Evolutionary conservation across 2,888 invertebrate genomes (phyloP).

Genomic region (Syrista parreyssii): DNA sequence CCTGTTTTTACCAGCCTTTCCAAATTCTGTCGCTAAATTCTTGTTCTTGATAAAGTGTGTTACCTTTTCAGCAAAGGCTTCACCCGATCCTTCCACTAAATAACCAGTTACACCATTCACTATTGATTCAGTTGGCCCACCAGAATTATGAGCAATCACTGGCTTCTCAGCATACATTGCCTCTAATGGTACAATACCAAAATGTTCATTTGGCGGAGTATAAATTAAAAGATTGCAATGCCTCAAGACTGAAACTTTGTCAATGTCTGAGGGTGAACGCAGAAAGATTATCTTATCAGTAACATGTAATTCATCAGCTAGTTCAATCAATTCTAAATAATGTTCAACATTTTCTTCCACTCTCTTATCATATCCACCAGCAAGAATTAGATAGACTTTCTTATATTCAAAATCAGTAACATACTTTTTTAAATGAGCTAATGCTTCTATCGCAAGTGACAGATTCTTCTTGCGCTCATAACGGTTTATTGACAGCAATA

Average conservation of each 20-base stretch:
- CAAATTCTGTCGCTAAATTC: constrained; percentile 75
- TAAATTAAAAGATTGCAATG: constrained; percentile 86
- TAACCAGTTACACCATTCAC: constrained; percentile 83
- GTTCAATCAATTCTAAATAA: constrained; percentile 78
- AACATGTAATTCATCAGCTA: constrained; percentile 75
- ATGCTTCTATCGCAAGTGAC: constrained; percentile 83
- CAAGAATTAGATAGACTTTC: constrained; percentile 86
- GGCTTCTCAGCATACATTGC: constrained; percentile 96
- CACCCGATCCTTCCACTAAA: constrained; percentile 77
- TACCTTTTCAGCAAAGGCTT: constrained; percentile 85
- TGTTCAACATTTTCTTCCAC: constrained; percentile 90
- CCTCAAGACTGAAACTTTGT: constrained; percentile 85
- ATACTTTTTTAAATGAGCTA: constrained; percentile 74
- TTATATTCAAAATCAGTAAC: constrained; percentile 72
- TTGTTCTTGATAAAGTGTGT: constrained; percentile 74
- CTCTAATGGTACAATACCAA: constrained; percentile 99
- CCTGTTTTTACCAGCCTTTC: constrained; percentile 78
- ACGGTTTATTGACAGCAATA: constrained; percentile 95
- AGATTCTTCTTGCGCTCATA: constrained; percentile 98
- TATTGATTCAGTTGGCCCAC: constrained; percentile 96
- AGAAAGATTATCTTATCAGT: constrained; percentile 83
- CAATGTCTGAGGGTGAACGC: constrained; percentile 86
- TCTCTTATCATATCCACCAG: constrained; percentile 95
- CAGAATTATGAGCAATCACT: constrained; percentile 94
- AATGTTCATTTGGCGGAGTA: constrained; percentile 97